Evolutionary conservation across 64 coral and sea anemone species (phyloP).

Genomic region (Porites lutea): DNA sequence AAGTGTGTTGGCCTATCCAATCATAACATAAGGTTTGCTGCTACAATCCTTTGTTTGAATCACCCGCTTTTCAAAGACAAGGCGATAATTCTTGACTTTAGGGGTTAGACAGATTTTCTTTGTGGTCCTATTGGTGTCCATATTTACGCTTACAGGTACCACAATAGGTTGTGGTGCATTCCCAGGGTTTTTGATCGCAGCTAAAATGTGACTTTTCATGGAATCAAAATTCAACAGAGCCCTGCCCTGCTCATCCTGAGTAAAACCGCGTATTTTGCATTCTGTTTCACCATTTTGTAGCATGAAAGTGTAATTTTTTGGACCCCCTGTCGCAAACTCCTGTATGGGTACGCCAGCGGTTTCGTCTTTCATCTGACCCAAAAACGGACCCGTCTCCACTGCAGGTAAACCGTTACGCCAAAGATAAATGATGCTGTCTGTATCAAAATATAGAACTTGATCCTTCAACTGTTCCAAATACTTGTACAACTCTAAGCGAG

Average conservation of each 20-base stretch:
- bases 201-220: not conserved
- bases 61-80: not conserved
- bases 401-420: not conserved
- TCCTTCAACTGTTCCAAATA: not conserved
- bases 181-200: not conserved
- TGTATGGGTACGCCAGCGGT: not conserved
- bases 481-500: not conserved
- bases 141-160: not conserved
- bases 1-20: too few relatives aligned
- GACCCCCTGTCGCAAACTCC: not conserved
- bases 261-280: slow-evolving; percentile 11
- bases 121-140: not conserved
- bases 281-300: not conserved
- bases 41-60: not conserved
- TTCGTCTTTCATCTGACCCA: slow-evolving; percentile 26
- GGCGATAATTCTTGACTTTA: not conserved
- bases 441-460: not conserved
- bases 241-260: not conserved
- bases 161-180: too few relatives aligned
- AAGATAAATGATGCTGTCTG: not conserved
- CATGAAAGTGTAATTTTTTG: slow-evolving; percentile 39
- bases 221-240: not conserved
- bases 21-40: too few relatives aligned
- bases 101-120: not conserved
- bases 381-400: not conserved